These are phyloP conservation scores for Sebastes schlegelii DNA, from an alignment of 2,113 vertebrate species.

Conservation along the genomic window DNA sequence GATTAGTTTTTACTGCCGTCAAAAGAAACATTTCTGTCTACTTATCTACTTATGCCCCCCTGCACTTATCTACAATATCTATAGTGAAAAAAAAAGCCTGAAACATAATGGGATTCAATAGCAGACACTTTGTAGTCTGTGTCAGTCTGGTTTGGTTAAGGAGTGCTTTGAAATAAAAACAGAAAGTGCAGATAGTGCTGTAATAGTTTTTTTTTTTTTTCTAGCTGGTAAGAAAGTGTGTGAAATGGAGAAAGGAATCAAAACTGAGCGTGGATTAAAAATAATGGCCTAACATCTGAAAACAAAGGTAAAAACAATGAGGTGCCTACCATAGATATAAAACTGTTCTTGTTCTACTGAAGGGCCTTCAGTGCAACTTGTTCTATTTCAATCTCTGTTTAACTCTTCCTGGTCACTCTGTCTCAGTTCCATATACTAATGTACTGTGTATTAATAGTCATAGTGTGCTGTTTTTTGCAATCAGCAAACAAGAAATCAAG, in stretches of 20 bases:
- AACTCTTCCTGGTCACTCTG: background rate
- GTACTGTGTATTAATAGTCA: no score
- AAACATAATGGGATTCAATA: slow-evolving; percentile 30
- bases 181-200: slow-evolving; percentile 2
- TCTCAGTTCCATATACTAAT: background rate
- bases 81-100: slow-evolving; percentile 10
- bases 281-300: slow-evolving; percentile 31
- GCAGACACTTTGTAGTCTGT: slow-evolving; percentile 34
- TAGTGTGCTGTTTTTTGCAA: background rate
- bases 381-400: no score
- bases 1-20: slow-evolving; percentile 59
- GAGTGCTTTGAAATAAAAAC: slow-evolving; percentile 41
- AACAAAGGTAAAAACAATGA: slow-evolving; percentile 4
- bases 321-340: background rate
- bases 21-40: slow-evolving; percentile 53
- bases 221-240: slow-evolving; percentile 13
- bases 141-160: background rate
- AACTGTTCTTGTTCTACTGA: no score
- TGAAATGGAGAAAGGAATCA: slow-evolving; percentile 28
- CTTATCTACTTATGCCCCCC: slow-evolving; percentile 39
- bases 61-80: slow-evolving; percentile 43
- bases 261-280: slow-evolving; percentile 33
- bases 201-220: slow-evolving; percentile 30
- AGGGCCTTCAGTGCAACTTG: no score
- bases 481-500: background rate